These are phyloP conservation scores for Ephydatia muelleri DNA, from an alignment of 37 sponge, comb jelly and placozoan genomes.

Conservation along the genomic window DNA sequence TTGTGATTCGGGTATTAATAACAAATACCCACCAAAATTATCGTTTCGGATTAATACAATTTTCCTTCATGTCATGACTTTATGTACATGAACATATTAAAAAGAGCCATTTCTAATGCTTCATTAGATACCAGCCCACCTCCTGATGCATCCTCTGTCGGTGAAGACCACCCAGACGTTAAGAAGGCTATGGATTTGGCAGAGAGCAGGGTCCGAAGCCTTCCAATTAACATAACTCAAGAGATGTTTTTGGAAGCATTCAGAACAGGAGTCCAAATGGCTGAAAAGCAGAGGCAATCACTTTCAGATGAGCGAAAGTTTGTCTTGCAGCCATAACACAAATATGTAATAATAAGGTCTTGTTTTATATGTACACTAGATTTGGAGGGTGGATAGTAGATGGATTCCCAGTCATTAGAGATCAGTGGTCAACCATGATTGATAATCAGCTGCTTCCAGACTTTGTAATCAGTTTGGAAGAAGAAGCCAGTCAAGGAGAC, in stretches of 20 bases:
- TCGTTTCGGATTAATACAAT: no score
- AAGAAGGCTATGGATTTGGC: constrained; percentile 61
- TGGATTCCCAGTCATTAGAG: constrained; percentile 88
- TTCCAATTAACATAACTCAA: constrained; percentile 26
- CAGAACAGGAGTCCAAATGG: constrained; percentile 32
- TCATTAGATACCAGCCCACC: background rate
- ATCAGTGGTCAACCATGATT: constrained; percentile 92
- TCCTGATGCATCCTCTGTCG: constrained; percentile 23
- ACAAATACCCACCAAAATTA: no score
- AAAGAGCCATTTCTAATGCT: background rate
- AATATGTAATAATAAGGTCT: background rate
- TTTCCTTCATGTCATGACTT: no score
- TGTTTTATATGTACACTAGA: constrained; percentile 16
- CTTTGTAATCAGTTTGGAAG: constrained; percentile 76
- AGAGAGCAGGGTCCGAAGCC: constrained; percentile 24
- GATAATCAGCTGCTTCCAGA: constrained; percentile 86
- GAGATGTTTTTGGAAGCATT: constrained; percentile 81
- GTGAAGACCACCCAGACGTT: constrained; percentile 76
- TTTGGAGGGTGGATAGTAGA: constrained; percentile 98
- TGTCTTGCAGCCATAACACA: background rate
- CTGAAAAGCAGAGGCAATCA: constrained; percentile 43
- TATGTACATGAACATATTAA: no score
- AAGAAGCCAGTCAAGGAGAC: constrained; percentile 42
- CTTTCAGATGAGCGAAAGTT: constrained; percentile 13
- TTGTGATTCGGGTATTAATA: no score